phyloP scores from a whole-genome alignment of 1,140 invertebrate genomes.

The Chionoecetes opilio region DNA sequence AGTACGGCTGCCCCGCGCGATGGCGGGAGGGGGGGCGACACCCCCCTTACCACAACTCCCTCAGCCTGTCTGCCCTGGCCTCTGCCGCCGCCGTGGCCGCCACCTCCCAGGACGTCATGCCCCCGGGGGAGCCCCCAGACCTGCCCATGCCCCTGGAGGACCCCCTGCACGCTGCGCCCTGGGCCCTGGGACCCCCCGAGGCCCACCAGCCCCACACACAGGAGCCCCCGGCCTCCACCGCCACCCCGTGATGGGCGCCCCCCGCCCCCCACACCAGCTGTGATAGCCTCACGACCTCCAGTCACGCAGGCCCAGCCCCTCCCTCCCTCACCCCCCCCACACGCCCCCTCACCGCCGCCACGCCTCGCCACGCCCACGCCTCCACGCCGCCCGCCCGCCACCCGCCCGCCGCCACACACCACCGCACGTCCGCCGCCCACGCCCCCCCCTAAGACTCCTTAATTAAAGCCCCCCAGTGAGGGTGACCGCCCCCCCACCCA shows the following conservation, averaged over 20 bases:
- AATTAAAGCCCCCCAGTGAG: too few species aligned
- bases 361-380: background rate
- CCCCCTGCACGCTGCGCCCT: slow-evolving; percentile 36
- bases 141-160: slow-evolving; percentile 29
- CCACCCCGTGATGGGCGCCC: slow-evolving; percentile 71
- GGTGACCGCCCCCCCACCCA: background rate
- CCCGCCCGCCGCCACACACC: background rate
- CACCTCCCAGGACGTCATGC: slow-evolving; percentile 61
- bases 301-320: slow-evolving; percentile 74
- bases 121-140: slow-evolving; percentile 44
- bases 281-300: slow-evolving; percentile 76
- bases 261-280: slow-evolving; percentile 67
- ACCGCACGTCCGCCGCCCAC: too few species aligned
- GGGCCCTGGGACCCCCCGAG: background rate
- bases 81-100: slow-evolving; percentile 70
- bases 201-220: slow-evolving; percentile 58
- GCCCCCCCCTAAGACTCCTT: too few species aligned
- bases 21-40: slow-evolving; percentile 67
- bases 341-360: slow-evolving; percentile 40
- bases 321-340: slow-evolving; percentile 39
- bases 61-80: slow-evolving; percentile 75
- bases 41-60: slow-evolving; percentile 74
- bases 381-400: slow-evolving; percentile 29
- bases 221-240: slow-evolving; percentile 66
- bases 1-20: slow-evolving; percentile 81